Percentiles rank a stretch among this genome's conserved stretches.
Conservation (phyloP, 2,113 vertebrate genomes). For the Hyla sarda region DNA sequence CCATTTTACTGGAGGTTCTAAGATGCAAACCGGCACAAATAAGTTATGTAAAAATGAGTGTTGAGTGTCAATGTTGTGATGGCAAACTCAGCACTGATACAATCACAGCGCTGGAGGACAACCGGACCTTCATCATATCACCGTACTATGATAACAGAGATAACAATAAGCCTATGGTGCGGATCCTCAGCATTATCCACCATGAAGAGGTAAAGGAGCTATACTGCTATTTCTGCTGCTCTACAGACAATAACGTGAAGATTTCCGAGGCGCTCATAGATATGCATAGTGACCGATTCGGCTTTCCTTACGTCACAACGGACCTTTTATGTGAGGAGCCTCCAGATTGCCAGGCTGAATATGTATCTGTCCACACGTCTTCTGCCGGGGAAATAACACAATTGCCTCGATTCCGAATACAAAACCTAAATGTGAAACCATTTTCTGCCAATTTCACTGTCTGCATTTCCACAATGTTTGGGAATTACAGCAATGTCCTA, state of each 20-base stretch:
- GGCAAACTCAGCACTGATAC: too few relatives aligned
- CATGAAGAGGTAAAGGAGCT: too few relatives aligned
- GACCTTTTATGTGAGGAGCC: slow-evolving; percentile 24
- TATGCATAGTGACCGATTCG: not conserved
- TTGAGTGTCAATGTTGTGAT: too few relatives aligned
- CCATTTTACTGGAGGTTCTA: too few relatives aligned
- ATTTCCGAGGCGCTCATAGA: slow-evolving; percentile 28
- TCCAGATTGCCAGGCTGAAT: not conserved
- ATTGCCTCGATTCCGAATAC: not conserved
- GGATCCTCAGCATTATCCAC: slow-evolving; percentile 63
- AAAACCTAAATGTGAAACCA: not conserved
- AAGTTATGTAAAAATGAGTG: too few relatives aligned
- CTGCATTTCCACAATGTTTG: too few relatives aligned
- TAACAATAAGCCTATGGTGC: slow-evolving; percentile 29
- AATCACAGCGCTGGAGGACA: not conserved
- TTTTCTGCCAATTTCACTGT: too few relatives aligned
- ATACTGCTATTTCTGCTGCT: too few relatives aligned
- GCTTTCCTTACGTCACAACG: not conserved
- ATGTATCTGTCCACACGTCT: not conserved
- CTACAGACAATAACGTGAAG: slow-evolving; percentile 10
- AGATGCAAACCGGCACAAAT: too few relatives aligned
- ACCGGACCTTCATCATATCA: slow-evolving; percentile 15
- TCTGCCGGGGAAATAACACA: not conserved
- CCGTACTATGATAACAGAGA: slow-evolving; percentile 69
- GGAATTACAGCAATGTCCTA: too few relatives aligned